These are phyloP conservation scores for Ispidina picta DNA, from an alignment of 2,797 vertebrate species.

Conservation along the genomic window DNA sequence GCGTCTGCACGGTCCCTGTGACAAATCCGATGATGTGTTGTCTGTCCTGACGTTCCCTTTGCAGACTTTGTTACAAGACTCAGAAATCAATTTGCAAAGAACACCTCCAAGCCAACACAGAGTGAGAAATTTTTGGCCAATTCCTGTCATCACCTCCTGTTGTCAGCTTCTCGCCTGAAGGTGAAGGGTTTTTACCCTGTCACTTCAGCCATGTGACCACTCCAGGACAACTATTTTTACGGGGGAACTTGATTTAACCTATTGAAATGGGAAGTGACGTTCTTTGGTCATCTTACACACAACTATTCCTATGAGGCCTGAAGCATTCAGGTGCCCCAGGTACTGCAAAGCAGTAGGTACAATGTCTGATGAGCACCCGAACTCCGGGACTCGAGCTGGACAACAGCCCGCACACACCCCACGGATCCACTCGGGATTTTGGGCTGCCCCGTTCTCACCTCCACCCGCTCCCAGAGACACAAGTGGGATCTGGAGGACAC, in stretches of 20 bases:
- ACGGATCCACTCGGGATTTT: background rate
- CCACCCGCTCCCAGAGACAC: background rate
- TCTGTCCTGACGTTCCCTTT: fast-evolving
- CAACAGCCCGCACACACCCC: background rate
- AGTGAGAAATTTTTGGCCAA: background rate
- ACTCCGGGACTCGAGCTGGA: fast-evolving
- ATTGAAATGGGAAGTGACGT: fast-evolving
- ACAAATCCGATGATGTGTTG: fast-evolving
- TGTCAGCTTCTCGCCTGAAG: background rate
- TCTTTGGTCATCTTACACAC: fast-evolving
- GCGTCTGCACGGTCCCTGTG: background rate
- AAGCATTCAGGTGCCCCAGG: fast-evolving
- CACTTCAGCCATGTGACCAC: background rate
- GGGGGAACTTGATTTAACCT: fast-evolving
- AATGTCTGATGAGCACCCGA: fast-evolving
- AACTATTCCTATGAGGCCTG: fast-evolving
- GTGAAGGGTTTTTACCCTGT: background rate
- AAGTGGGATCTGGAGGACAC: background rate
- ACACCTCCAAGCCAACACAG: fast-evolving
- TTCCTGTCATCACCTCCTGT: background rate
- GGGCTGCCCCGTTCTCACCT: background rate
- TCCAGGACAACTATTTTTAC: background rate
- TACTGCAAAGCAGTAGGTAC: fast-evolving
- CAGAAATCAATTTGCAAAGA: background rate
- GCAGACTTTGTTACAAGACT: background rate